Evolutionary conservation across 1,140 invertebrate genomes (phyloP).

Genomic region (Ericerus pela): DNA sequence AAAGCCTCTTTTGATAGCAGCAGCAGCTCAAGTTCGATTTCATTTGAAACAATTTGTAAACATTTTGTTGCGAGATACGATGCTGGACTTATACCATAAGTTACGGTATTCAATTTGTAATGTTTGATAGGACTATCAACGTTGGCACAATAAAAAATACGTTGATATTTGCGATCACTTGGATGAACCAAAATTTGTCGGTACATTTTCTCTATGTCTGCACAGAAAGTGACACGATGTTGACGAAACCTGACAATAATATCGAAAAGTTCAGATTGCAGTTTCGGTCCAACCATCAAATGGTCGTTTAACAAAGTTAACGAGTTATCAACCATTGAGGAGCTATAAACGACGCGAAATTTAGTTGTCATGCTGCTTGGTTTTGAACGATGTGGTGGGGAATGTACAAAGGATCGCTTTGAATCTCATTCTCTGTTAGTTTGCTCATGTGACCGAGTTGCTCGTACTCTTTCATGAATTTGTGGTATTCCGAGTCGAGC

Average conservation of each 20-base stretch:
- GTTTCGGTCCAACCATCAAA: conserved; percentile 17
- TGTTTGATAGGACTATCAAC: conserved; percentile 18
- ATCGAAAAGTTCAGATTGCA: conserved; percentile 26
- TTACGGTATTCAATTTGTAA: conserved; percentile 29
- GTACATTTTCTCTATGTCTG: conserved; percentile 33
- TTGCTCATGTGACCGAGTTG: neutral
- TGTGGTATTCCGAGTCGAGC: neutral
- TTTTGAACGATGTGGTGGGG: conserved; percentile 18
- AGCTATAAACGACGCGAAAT: conserved; percentile 30
- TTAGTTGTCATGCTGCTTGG: conserved; percentile 17
- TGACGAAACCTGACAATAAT: conserved; percentile 26
- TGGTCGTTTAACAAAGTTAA: conserved; percentile 28
- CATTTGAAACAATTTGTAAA: conserved; percentile 27
- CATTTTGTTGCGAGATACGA: conserved; percentile 27
- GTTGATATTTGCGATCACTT: conserved; percentile 24
- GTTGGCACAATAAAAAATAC: conserved; percentile 24
- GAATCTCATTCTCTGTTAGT: neutral
- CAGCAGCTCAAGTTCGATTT: conserved; percentile 19
- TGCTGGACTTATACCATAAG: conserved; percentile 28
- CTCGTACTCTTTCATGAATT: neutral
- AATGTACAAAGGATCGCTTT: no score
- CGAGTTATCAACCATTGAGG: conserved; percentile 19
- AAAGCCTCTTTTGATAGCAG: conserved; percentile 27
- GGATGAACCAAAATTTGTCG: conserved; percentile 25
- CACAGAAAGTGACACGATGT: conserved; percentile 24